Base-by-base conservation (phyloP, 2,888 invertebrate species). In the Anticlea derivata region DNA sequence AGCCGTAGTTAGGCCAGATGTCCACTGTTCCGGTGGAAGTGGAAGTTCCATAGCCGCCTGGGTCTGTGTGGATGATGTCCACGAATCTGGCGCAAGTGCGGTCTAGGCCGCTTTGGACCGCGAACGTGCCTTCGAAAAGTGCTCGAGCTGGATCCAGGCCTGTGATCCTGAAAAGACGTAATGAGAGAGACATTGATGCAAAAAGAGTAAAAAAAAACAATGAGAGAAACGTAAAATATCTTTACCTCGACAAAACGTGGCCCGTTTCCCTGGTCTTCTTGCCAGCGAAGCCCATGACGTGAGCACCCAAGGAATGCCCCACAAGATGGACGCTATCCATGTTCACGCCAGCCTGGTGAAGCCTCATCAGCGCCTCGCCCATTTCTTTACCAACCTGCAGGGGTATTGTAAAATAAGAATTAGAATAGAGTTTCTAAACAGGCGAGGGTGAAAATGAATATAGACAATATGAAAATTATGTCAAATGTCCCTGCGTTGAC, bases 1-100 rank as follows among this genome's bases (percentile, higher is more conserved):
- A 60, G 17, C 86, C 86, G 50, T 86, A 87, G 66, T 93, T 93
- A 5, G 93, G 93, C 93, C 93, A 93, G 65, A 93, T 86, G 58
- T 93, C 93, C 0, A 86, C 92, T 0, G 91, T 91, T 0, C 92
- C 93, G 0, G 83, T 75, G 2, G 90, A 75, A 0, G 70, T 62
- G 12, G 85, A 90, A 12, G 87, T 89, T 1, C 93, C 93, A 66
- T 92, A 93, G 12, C 90, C 79, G 57, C 92, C 92, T 6, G 93
- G 91, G 71, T 94, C 93, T 2, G 93, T 93, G 72, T 95, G 95
- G 39, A 95, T 92, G 23, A 94, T 92, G 77, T 94, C 92, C 33
- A 93, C 93, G 54, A 92, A 92, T 40, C 79, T 80, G 0, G 92
- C 93, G 66, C 92, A 92, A 0, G 83, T 83, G 7, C 87, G 81